A percentile compares a stretch with the other conserved stretches of the same genome.
phyloP scores from a whole-genome alignment of 2,113 vertebrate species.

The Illadopsis cleaveri region DNA sequence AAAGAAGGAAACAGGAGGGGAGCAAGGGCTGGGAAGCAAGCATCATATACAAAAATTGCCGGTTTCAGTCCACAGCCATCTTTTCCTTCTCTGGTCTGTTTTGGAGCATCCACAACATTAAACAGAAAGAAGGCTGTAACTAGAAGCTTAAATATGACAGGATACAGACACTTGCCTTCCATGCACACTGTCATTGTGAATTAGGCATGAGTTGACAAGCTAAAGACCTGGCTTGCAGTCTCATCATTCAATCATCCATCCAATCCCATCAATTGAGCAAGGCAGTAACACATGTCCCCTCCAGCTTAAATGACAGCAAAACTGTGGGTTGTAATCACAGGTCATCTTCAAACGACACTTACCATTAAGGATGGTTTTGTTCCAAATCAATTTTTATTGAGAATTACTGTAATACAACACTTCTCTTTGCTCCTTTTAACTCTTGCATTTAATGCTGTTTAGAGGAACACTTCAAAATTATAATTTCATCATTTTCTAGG shows the following conservation, averaged over 20 bases:
- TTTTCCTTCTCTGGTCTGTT: background rate
- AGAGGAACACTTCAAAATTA: background rate
- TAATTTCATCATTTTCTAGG: background rate
- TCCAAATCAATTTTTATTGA: slow-evolving; percentile 11
- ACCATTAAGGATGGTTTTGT: slow-evolving; percentile 48
- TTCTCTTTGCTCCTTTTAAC: background rate
- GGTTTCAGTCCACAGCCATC: background rate
- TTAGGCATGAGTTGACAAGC: slow-evolving; percentile 59
- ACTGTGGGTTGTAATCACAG: slow-evolving; percentile 62
- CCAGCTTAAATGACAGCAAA: slow-evolving; percentile 69
- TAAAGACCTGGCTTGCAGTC: slow-evolving; percentile 66
- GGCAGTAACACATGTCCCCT: slow-evolving; percentile 70
- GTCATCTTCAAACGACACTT: slow-evolving; percentile 63
- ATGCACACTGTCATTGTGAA: slow-evolving; percentile 56
- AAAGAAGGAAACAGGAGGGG: background rate
- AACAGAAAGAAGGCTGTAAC: background rate
- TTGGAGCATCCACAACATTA: background rate
- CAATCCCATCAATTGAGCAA: slow-evolving; percentile 66
- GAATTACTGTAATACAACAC: background rate
- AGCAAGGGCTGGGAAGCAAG: background rate
- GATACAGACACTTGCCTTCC: slow-evolving; percentile 53
- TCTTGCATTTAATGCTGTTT: background rate
- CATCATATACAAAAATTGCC: background rate
- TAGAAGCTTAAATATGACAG: slow-evolving; percentile 48
- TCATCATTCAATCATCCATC: slow-evolving; percentile 72